These are phyloP conservation scores for Tangara arthus DNA, from an alignment of 2,797 vertebrate species.

Conservation along the genomic window DNA sequence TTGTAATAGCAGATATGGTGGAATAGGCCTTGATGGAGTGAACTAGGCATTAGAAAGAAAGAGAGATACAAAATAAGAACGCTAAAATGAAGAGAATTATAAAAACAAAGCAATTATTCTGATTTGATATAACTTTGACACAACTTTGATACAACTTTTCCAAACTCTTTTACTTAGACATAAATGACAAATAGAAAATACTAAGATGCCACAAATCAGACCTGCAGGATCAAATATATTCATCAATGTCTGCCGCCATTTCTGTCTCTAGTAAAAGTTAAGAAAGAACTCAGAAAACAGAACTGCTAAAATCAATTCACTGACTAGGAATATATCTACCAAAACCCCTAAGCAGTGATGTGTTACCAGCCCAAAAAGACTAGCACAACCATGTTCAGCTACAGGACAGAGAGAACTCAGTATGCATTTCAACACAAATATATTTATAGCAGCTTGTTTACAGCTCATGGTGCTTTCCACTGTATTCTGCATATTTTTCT, in stretches of 20 bases:
- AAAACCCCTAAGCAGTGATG: not conserved
- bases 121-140: not conserved
- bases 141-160: not conserved
- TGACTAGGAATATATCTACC: not conserved
- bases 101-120: not conserved
- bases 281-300: not conserved
- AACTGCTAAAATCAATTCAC: not conserved
- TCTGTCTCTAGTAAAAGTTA: not conserved
- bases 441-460: conserved; percentile 4
- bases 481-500: not conserved
- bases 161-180: not conserved
- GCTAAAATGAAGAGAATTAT: not conserved
- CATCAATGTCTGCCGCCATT: not conserved
- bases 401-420: not conserved
- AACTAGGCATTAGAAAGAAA: not conserved
- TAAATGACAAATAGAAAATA: not conserved
- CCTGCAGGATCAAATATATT: not conserved
- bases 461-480: not conserved
- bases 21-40: not conserved
- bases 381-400: not conserved
- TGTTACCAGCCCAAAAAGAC: not conserved
- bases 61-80: not conserved
- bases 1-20: not conserved
- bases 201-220: not conserved
- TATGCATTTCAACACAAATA: not conserved